Base-by-base conservation (phyloP, 2,888 invertebrate genomes). In the Mactromeris polynyma region DNA sequence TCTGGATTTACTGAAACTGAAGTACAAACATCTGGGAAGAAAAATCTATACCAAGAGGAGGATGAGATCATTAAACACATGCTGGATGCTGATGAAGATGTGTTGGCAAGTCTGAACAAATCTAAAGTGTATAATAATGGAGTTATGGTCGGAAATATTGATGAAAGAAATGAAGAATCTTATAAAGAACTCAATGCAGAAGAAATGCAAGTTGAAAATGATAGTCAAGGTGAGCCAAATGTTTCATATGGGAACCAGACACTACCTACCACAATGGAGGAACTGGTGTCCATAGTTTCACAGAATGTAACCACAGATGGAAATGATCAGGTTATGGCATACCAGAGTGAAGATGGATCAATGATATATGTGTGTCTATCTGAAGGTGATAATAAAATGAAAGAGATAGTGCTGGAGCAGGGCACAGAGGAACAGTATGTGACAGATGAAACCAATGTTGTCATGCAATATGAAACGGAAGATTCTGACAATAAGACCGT, bases 11-110 rank as follows among this genome's bases (percentile, higher is more conserved):
- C 87, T 21, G 88, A 89, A 36, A 58, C 54, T 19, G 85, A 85
- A 19, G 36, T 46, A 11, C 54, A 64, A 3, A 79, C 58, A 4
- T 82, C 77, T 4, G 51, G 1, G 17, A 84, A 80, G 80, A 73
- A 40, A 31, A 79, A 78, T 64, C 1, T 85, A 3, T 46, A 85
- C 38, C 80, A 87, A 36, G 90, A 90, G 31, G 92, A 92, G 78
- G 85, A 92, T 86, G 90, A 90, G 33, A 92, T 92, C n/a, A 88
- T 92, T 31, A 90, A 90, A 21, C 81, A 78, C 31, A 92, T 92
- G 90, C 81, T 92, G 0, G 92, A 92, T 87, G 92, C 90, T 40
- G 92, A 92, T 64, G 86, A 85, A 42, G 92, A 89, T 36, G 84
- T 91, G 14, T 42, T 91, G 38, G 90, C 89, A n/a, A 89, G 54